phyloP scores from a whole-genome alignment of 1,140 invertebrate genomes.

The Drosophila murphyi region DNA sequence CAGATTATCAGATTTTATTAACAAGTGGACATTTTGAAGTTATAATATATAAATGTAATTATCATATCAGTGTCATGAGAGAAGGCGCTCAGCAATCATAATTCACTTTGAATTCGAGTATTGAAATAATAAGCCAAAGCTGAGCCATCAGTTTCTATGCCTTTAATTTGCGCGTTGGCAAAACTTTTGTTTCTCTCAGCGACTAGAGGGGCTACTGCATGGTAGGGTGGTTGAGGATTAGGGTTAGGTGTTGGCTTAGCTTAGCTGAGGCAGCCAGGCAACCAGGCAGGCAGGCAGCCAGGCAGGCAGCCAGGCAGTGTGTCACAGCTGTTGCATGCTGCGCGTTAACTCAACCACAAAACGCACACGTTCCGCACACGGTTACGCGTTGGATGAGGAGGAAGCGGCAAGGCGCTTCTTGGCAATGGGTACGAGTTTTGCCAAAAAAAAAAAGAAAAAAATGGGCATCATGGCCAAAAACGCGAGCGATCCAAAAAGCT shows the following conservation, averaged over 20 bases:
- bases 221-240: not conserved
- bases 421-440: constrained; percentile 24
- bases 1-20: too few relatives aligned
- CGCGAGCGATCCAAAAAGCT: constrained; percentile 45
- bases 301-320: constrained; percentile 2
- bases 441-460: constrained; percentile 32
- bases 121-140: constrained; percentile 28
- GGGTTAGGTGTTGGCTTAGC: not conserved
- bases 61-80: too few relatives aligned
- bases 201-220: not conserved
- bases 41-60: too few relatives aligned
- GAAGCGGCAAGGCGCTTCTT: not conserved
- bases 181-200: constrained; percentile 31
- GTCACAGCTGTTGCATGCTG: constrained; percentile 74
- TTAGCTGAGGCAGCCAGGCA: not conserved
- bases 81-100: too few relatives aligned
- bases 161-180: constrained; percentile 23
- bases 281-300: too few relatives aligned
- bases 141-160: not conserved
- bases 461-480: constrained; percentile 23
- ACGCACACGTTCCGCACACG: constrained; percentile 65
- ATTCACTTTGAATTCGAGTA: not conserved
- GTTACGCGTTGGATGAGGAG: not conserved
- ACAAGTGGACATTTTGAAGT: too few relatives aligned
- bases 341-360: constrained; percentile 71